Conservation (phyloP, 2,113 vertebrate genomes). For the Papio anubis region DNA sequence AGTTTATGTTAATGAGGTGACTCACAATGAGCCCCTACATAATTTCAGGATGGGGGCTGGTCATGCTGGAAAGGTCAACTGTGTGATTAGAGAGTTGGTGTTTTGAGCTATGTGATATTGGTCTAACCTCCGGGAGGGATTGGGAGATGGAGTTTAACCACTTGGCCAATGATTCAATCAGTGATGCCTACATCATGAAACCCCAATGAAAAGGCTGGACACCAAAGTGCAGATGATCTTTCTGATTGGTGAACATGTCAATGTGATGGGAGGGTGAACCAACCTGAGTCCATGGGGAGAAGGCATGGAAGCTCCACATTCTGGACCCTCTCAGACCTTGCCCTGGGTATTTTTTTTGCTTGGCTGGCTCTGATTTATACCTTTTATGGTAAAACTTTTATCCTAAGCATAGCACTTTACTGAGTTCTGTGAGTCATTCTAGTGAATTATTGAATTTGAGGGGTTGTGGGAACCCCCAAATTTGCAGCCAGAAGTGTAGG, state of each 20-base stretch:
- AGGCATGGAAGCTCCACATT: neutral
- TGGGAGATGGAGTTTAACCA: neutral
- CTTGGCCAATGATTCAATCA: neutral
- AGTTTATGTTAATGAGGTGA: neutral
- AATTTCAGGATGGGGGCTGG: neutral
- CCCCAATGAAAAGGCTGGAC: neutral
- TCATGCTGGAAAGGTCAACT: neutral
- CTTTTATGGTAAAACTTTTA: neutral
- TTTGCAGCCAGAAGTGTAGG: neutral
- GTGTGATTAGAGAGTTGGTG: neutral
- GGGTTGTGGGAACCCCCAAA: neutral
- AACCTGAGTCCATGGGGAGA: neutral
- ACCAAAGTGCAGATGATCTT: neutral
- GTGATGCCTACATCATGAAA: neutral
- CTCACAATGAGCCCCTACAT: neutral
- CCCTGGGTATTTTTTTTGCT: neutral
- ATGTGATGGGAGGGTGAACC: rapidly evolving
- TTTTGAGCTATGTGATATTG: neutral
- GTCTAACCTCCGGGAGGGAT: neutral
- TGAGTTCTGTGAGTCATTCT: neutral
- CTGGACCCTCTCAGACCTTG: neutral
- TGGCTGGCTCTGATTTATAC: neutral
- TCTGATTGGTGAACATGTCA: neutral
- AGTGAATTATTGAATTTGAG: neutral
- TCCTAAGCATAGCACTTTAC: neutral